Conservation (phyloP, 2,113 vertebrate genomes). For the Microcebus tavaratra region DNA sequence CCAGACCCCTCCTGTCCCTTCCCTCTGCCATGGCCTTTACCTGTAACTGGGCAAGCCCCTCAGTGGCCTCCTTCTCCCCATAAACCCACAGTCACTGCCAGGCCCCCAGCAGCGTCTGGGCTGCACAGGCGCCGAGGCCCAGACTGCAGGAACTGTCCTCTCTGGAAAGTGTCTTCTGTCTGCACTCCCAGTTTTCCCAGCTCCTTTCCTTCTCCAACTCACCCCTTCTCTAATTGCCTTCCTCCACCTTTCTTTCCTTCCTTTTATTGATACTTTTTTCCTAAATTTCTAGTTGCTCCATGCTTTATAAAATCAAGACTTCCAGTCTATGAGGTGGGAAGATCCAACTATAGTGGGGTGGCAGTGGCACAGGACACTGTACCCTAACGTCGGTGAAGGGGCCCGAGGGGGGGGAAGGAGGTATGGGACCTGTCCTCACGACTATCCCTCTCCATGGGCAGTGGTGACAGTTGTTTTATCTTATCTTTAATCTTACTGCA, state of each 20-base stretch:
- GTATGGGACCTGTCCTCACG: background rate
- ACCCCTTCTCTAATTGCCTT: background rate
- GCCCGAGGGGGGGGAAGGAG: background rate
- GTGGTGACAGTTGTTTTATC: background rate
- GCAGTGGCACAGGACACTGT: background rate
- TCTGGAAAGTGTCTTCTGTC: background rate
- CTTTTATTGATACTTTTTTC: background rate
- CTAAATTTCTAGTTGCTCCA: background rate
- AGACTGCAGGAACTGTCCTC: background rate
- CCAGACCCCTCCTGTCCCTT: background rate
- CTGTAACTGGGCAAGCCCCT: background rate
- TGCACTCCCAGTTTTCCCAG: background rate
- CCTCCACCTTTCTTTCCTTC: background rate
- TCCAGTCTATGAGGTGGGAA: background rate
- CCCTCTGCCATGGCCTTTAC: background rate
- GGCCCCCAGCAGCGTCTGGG: background rate
- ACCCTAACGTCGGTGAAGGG: background rate
- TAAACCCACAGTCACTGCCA: background rate
- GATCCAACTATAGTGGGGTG: background rate
- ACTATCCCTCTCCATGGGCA: background rate
- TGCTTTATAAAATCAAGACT: background rate
- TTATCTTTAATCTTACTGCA: background rate
- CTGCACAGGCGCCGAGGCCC: background rate
- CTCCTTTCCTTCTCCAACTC: background rate
- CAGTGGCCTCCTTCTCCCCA: conserved; percentile 1